Conservation (phyloP, 2,888 invertebrate genomes). For the Acronicta psi region DNA sequence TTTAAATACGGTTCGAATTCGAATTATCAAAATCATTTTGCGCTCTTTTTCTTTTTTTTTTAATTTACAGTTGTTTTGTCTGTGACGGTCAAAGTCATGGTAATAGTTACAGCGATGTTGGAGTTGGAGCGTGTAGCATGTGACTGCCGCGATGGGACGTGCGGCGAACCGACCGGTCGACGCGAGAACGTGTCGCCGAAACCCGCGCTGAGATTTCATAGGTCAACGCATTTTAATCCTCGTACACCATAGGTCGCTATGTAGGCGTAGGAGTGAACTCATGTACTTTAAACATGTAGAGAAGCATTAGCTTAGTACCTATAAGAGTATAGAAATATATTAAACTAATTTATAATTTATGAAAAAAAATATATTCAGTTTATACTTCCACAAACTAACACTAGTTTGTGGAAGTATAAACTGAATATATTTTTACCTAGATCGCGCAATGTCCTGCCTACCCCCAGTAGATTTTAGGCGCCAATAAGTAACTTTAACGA, state of each 20-base stretch:
- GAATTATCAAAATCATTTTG: conserved; percentile 42
- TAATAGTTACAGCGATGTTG: conserved; percentile 53
- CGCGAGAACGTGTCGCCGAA: conserved; percentile 45
- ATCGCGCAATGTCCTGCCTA: too few species aligned
- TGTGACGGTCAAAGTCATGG: conserved; percentile 30
- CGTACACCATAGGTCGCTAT: conserved; percentile 4
- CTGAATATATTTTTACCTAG: too few species aligned
- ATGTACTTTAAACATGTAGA: too few species aligned
- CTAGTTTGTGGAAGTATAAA: too few species aligned
- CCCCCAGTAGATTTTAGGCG: too few species aligned
- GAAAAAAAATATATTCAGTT: too few species aligned
- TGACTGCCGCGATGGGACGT: conserved; percentile 63
- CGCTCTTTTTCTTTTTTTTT: conserved; percentile 37
- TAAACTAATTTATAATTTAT: too few species aligned
- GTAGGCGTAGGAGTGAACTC: conserved; percentile 21
- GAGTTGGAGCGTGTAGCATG: conserved; percentile 53
- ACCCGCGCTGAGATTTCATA: conserved; percentile 42
- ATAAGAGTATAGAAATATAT: too few species aligned
- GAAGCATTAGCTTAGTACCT: too few species aligned
- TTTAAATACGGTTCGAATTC: conserved; percentile 27
- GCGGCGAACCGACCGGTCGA: conserved; percentile 48
- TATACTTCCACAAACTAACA: too few species aligned
- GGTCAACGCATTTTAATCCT: conserved; percentile 42
- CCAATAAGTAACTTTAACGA: too few species aligned
- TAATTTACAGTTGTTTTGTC: conserved; percentile 25